Conservation (phyloP, 35 echinoderm and acorn worm species). For the Ptychodera flava region DNA sequence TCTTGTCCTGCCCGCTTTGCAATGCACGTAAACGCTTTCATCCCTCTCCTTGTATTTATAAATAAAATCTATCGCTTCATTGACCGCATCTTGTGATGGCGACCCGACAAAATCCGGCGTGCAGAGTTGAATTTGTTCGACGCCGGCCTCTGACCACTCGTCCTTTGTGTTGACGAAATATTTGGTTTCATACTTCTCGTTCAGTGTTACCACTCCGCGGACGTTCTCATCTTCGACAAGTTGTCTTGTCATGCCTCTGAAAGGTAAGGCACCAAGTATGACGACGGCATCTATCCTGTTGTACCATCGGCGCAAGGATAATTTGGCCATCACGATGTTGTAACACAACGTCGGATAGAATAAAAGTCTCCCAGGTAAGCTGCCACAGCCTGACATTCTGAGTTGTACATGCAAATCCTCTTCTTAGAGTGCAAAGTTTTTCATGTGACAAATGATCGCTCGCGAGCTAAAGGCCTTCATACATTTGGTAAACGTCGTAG, state of each 20-base stretch:
- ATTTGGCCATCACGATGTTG: slow-evolving; percentile 84
- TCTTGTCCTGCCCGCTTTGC: slow-evolving; percentile 86
- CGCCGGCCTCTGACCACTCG: slow-evolving; percentile 68
- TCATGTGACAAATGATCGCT: too few relatives aligned
- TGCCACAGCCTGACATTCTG: too few relatives aligned
- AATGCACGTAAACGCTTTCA: slow-evolving; percentile 81
- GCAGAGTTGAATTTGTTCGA: slow-evolving; percentile 54
- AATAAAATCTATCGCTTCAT: slow-evolving; percentile 77
- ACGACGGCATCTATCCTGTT: slow-evolving; percentile 70
- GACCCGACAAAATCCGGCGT: slow-evolving; percentile 78
- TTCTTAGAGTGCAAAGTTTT: too few relatives aligned
- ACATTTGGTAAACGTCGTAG: too few relatives aligned
- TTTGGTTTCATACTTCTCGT: slow-evolving; percentile 46
- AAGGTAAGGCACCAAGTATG: slow-evolving; percentile 79
- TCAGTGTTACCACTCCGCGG: slow-evolving; percentile 51
- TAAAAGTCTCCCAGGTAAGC: slow-evolving; percentile 20
- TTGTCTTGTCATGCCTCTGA: slow-evolving; percentile 64
- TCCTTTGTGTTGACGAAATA: slow-evolving; percentile 41
- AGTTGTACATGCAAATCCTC: too few relatives aligned
- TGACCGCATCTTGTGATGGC: slow-evolving; percentile 54
- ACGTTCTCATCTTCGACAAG: slow-evolving; percentile 68
- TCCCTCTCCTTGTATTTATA: slow-evolving; percentile 40
- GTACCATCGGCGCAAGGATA: slow-evolving; percentile 82
- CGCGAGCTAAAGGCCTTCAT: too few relatives aligned
- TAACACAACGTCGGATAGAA: slow-evolving; percentile 85